Evolutionary conservation across 2,113 vertebrate genomes (phyloP).

Genomic region (Eulemur macaco): DNA sequence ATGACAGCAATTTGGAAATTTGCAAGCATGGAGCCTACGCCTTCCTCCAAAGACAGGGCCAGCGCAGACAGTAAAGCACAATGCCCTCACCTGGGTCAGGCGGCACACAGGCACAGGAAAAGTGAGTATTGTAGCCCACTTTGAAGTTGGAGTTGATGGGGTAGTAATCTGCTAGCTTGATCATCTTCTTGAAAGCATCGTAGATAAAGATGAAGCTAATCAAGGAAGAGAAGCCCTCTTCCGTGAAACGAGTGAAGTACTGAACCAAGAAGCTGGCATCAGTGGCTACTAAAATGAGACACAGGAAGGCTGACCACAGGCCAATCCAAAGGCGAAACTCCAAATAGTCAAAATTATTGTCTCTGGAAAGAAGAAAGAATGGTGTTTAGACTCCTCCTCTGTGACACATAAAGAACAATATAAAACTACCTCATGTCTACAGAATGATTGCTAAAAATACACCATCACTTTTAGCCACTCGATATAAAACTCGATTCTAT

Average conservation of each 20-base stretch:
- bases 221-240: constrained; percentile 97
- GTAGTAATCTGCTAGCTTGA: constrained; percentile 94
- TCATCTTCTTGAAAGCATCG: constrained; percentile 99
- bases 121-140: constrained; percentile 90
- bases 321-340: constrained; percentile 99
- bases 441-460: not conserved
- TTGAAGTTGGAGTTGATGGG: constrained; percentile 93
- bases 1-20: too few relatives aligned
- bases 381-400: not conserved
- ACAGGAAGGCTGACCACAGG: constrained; percentile 96
- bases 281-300: constrained; percentile 93
- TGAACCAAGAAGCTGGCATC: constrained; percentile 98
- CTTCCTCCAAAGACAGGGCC: not conserved
- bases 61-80: rapidly evolving
- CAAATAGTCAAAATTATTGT: constrained; percentile 94
- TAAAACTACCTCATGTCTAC: not conserved
- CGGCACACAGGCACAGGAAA: constrained; percentile 92
- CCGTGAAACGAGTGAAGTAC: constrained; percentile 98
- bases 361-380: constrained; percentile 83
- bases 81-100: constrained; percentile 86
- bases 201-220: constrained; percentile 99
- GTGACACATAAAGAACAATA: not conserved
- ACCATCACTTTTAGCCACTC: not conserved
- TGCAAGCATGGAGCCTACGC: not conserved
- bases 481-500: not conserved